Percentiles rank a stretch among this genome's conserved stretches.
phyloP scores from a whole-genome alignment of 1,140 invertebrate species.

The Whitmania pigra region DNA sequence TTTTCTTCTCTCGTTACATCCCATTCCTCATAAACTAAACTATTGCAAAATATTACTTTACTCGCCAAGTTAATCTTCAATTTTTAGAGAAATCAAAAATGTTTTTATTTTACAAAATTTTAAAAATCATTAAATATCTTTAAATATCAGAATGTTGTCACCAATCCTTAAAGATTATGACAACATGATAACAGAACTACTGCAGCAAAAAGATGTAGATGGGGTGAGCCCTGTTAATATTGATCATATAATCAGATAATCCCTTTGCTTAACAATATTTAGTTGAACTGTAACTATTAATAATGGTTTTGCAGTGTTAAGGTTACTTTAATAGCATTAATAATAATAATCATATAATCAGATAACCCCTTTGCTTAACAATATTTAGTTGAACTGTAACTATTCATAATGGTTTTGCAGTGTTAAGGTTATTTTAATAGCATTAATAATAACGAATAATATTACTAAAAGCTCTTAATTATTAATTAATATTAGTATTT shows the following conservation, averaged over 20 bases:
- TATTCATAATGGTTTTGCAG: background rate
- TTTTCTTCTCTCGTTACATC: no score
- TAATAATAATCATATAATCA: background rate
- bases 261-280: background rate
- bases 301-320: background rate
- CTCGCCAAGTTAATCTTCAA: no score
- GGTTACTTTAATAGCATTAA: background rate
- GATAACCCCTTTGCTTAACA: background rate
- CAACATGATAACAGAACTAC: background rate
- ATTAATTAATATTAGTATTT: no score
- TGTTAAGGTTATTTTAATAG: background rate
- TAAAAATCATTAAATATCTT: background rate
- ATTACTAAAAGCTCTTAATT: no score
- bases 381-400: background rate
- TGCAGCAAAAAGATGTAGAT: background rate
- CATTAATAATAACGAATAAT: background rate
- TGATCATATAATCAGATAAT: background rate
- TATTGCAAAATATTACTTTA: no score
- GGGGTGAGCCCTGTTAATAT: background rate
- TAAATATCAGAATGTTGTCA: background rate
- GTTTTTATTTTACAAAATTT: no score
- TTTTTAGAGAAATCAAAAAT: no score
- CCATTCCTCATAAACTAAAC: no score
- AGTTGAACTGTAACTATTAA: background rate
- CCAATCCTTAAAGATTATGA: slow-evolving; percentile 2